These are phyloP conservation scores for Brachirus orientalis DNA, from an alignment of 2,113 vertebrate genomes.

Conservation along the genomic window DNA sequence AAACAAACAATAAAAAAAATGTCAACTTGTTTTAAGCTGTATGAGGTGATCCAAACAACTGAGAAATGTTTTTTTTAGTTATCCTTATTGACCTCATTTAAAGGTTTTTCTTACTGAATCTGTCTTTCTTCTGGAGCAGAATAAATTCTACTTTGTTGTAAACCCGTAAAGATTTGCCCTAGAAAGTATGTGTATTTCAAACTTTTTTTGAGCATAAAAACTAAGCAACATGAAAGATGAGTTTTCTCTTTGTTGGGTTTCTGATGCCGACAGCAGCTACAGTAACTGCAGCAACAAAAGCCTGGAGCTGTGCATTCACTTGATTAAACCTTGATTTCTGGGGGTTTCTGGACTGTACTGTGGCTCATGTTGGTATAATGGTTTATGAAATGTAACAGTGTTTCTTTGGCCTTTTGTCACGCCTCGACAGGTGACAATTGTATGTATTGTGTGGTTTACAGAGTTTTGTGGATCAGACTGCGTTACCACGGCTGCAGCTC, in stretches of 20 bases:
- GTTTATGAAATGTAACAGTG: not conserved
- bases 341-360: not conserved
- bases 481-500: conserved; percentile 7
- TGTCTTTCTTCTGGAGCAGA: too few species aligned
- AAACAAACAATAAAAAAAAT: too few species aligned
- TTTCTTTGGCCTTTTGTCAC: not conserved
- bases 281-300: not conserved
- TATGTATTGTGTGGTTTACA: conserved; percentile 4
- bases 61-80: too few species aligned
- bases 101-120: too few species aligned
- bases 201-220: not conserved
- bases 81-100: too few species aligned
- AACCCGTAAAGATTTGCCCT: too few species aligned
- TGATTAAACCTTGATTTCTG: not conserved
- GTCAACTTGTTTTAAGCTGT: too few species aligned
- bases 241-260: not conserved
- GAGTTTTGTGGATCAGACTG: conserved; percentile 19
- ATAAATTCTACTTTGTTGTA: too few species aligned
- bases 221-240: not conserved
- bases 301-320: not conserved
- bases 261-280: not conserved
- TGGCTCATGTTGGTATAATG: not conserved
- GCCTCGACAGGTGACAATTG: not conserved
- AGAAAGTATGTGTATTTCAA: not conserved
- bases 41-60: too few species aligned